Base-by-base conservation (phyloP, 1,140 invertebrate genomes). In the Myzus persicae region DNA sequence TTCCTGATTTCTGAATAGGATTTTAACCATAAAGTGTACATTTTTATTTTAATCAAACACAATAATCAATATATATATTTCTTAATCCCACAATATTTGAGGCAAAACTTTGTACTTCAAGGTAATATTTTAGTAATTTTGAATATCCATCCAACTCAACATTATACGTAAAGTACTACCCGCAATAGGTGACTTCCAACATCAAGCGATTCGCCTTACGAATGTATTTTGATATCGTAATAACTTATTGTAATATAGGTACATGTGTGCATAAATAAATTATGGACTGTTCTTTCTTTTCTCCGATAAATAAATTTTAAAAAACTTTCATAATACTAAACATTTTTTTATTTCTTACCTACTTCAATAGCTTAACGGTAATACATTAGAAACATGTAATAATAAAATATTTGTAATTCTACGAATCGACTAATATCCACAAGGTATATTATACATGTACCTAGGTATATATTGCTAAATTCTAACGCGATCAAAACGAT, bases 401-500 rank as follows among this genome's bases (percentile, higher is more conserved):
- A 67, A 67, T 67, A 67, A 84, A 84, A 84, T 84, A 84, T 84
- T 42, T 40, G 82, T 84, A 42, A 42, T 84, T 84, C 82, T 84
- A 84, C 22, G 38, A 84, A 40, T 84, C 82, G 5, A 42, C 36
- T 84, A 84, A 81, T 81, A 24, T 81, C 18, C 36, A 36, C 44
- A 46, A 46, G 9, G 44, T 87, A 67, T n/a, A n/a, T 76, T n/a
- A n/a, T 76, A 76, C 59, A n/a, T n/a, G 59, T 76, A n/a, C 59
- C 59, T n/a, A n/a, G n/a, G n/a, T n/a, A 51, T 67, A 67, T n/a
- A 76, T 76, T 76, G 31, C 31, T 76, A 46, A 46, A 87, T 87
- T 87, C 85, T 44, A 87, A 87, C 42, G 46, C 85, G 44, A 87
- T 87, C 31, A 46, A 46, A 87, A 26, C 26, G 26, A 46, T 46